Conservation (phyloP, 2,797 vertebrate genomes). For the Natrix natrix region DNA sequence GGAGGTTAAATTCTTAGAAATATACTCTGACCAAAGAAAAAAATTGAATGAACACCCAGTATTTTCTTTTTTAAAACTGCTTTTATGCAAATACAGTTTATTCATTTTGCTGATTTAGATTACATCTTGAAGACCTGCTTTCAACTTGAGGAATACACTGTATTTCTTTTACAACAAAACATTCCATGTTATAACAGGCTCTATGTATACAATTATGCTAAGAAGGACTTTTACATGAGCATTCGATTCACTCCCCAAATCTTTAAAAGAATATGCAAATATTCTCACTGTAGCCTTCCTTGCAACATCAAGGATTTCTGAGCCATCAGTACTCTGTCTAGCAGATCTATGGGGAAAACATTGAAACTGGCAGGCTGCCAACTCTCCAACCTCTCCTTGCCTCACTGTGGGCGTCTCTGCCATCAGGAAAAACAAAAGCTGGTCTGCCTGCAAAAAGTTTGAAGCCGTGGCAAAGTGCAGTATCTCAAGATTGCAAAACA, state of each 20-base stretch:
- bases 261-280: background rate
- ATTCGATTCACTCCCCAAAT: background rate
- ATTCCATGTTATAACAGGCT: background rate
- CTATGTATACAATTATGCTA: background rate
- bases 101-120: background rate
- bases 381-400: background rate
- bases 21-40: background rate
- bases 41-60: background rate
- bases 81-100: background rate
- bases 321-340: background rate
- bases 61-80: background rate
- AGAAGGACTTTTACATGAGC: background rate
- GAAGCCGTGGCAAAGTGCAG: background rate
- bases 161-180: background rate
- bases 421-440: background rate
- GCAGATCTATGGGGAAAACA: background rate
- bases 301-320: background rate
- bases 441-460: background rate
- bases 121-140: background rate
- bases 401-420: background rate
- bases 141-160: background rate
- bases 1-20: constrained; percentile 32
- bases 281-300: background rate
- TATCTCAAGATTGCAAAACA: background rate
- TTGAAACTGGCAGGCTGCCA: background rate